A percentile compares a stretch with the other conserved stretches of the same genome.
These are phyloP conservation scores for Lamprotornis superbus DNA, from an alignment of 2,113 vertebrate species.

Conservation along the genomic window DNA sequence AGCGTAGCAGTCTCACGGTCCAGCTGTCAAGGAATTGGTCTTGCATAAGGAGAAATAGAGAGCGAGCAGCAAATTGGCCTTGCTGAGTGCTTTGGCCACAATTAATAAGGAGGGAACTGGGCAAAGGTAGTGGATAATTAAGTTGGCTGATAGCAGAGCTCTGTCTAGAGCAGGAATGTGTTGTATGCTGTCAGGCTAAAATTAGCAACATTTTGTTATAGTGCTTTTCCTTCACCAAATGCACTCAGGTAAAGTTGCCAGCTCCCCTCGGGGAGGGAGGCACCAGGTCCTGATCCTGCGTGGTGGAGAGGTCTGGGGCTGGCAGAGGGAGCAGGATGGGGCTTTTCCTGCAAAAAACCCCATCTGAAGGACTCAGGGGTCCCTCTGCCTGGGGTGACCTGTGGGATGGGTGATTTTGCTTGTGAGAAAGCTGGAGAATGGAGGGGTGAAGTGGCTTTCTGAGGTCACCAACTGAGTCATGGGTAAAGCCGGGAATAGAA, in stretches of 20 bases:
- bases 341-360: neutral
- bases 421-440: neutral
- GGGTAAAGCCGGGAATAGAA: constrained; percentile 50
- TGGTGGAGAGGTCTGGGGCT: neutral
- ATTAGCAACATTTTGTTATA: neutral
- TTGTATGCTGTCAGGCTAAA: neutral
- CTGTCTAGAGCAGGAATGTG: neutral
- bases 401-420: neutral
- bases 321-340: neutral
- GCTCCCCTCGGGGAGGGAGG: neutral
- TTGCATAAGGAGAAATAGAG: neutral
- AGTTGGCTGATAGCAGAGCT: constrained; percentile 1
- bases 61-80: neutral
- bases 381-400: neutral
- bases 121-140: neutral
- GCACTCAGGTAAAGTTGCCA: neutral
- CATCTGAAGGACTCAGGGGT: neutral
- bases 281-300: fast-evolving
- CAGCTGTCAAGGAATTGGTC: neutral
- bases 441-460: constrained; percentile 27
- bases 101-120: neutral
- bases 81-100: neutral
- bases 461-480: constrained; percentile 46
- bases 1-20: neutral
- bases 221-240: neutral